Evolutionary conservation across 2,888 invertebrate species (phyloP).

Genomic region (Branchinecta sandiegonensis): DNA sequence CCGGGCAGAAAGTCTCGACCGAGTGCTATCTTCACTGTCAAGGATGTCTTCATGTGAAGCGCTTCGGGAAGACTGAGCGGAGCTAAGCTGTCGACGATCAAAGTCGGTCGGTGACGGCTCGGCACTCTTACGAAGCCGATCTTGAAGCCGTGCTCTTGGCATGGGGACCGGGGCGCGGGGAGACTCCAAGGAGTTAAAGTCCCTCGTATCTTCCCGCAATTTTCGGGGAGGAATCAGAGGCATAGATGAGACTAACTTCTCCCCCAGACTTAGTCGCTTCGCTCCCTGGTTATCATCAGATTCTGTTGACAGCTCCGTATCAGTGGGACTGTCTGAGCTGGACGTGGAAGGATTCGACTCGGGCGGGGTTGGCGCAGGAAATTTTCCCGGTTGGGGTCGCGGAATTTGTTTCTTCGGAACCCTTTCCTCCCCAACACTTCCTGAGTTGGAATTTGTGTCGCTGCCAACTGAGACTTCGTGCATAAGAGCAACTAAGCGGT

Average conservation of each 20-base stretch:
- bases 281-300: slow-evolving; percentile 23
- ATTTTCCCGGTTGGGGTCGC: slow-evolving; percentile 11
- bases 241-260: slow-evolving; percentile 16
- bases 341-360: slow-evolving; percentile 6
- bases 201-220: background rate
- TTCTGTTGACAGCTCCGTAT: slow-evolving; percentile 34
- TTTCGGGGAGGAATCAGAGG: slow-evolving; percentile 5
- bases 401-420: background rate
- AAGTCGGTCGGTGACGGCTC: slow-evolving; percentile 12
- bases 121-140: slow-evolving; percentile 34
- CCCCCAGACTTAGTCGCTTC: background rate
- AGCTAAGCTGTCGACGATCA: slow-evolving; percentile 3
- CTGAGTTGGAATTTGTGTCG: slow-evolving; percentile 34
- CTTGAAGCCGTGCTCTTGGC: slow-evolving; percentile 35
- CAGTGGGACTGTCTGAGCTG: slow-evolving; percentile 48
- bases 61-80: slow-evolving; percentile 48
- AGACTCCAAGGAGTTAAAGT: background rate
- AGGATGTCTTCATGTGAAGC: slow-evolving; percentile 53
- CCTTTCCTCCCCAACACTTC: slow-evolving; percentile 25
- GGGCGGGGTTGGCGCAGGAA: slow-evolving; percentile 15
- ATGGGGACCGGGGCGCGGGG: slow-evolving; percentile 11
- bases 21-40: slow-evolving; percentile 42
- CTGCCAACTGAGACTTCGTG: slow-evolving; percentile 69
- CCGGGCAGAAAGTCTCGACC: slow-evolving; percentile 34
- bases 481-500: slow-evolving; percentile 71